Percentiles rank a stretch among this genome's conserved stretches.
These are phyloP conservation scores for Neodiprion pinetum DNA, from an alignment of 1,140 invertebrate genomes.

Conservation along the genomic window DNA sequence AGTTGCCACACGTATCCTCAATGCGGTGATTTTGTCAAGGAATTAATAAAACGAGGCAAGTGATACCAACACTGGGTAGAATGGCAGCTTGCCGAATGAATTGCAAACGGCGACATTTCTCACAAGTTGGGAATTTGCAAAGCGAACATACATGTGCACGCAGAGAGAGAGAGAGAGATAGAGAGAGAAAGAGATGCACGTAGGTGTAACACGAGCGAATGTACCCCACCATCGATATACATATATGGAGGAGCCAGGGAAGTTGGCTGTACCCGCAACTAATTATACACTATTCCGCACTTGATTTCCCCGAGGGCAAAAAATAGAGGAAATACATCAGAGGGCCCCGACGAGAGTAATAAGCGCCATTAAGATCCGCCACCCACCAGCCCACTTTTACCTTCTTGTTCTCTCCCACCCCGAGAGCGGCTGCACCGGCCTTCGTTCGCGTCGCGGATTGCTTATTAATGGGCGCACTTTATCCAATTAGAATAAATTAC, in stretches of 20 bases:
- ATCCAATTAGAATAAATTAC: slow-evolving; percentile 58
- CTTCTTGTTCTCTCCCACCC: slow-evolving; percentile 27
- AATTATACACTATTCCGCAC: slow-evolving; percentile 59
- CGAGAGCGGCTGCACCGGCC: slow-evolving; percentile 1
- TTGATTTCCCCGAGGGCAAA: slow-evolving; percentile 61
- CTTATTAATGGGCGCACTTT: slow-evolving; percentile 53
- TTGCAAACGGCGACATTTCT: neutral
- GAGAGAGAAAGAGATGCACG: neutral
- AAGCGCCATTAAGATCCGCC: slow-evolving; percentile 57
- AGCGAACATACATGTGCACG: neutral
- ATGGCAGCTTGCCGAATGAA: no score
- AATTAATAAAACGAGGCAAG: no score
- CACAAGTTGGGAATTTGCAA: neutral
- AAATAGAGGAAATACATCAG: slow-evolving; percentile 59
- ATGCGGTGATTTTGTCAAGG: no score
- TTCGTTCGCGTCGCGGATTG: slow-evolving; percentile 43
- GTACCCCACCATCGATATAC: neutral
- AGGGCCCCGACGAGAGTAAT: slow-evolving; percentile 55
- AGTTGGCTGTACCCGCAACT: slow-evolving; percentile 44
- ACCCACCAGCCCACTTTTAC: slow-evolving; percentile 33
- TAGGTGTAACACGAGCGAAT: neutral
- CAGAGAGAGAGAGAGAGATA: neutral
- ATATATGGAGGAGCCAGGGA: neutral
- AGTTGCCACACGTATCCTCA: no score
- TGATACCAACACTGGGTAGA: no score